Evolutionary conservation across 2,888 invertebrate species (phyloP), one percentile per base, ranked within the genome.

Genomic region (Tanytarsus gracilentus): DNA sequence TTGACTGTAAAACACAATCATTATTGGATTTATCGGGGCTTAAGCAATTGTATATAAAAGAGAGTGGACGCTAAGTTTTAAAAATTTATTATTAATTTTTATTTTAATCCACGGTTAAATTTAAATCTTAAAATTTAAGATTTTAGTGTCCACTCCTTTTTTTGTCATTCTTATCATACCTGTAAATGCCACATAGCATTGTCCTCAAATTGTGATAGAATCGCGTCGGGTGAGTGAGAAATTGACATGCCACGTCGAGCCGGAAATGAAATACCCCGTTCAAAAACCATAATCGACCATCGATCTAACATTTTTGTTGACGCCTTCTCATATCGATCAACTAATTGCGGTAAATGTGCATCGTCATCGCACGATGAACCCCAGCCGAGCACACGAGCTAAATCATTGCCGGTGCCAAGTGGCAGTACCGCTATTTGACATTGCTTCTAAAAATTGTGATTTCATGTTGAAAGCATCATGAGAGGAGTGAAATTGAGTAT

Each of bases 281-380:
- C 89, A 70, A 91, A 94, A 6, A 92, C 90, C 90, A 95, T 90
- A 66, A 96, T 90, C 69, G 94, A 93, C 96, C 96, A 96, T 66
- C 96, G 85, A 73, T 97, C 97, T 53, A 98, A 78, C 89, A 97
- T 96, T 77, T 95, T 96, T 58, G 94, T 94, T 69, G 94, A 89
- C n/a, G 97, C 95, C 66, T 89, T 86, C 74, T 97, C 97, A 72
- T 96, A 93, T 65, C 91, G 86, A 71, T 97, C 95, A 39, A 98
- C 76, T 51, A 96, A 81, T 67, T 88, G 88, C 8, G 94, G 92
- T 51, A 97, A 78, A 71, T 95, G 92, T 7, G 95, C 86, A 66
- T 95, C 95, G 69, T 96, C 95, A 69, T 96, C 96, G 70, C 95
- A 96, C 9, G 92, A 89, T 8, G 36, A 3, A 9, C 97, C 97